Percentiles rank a stretch among this genome's conserved stretches.
phyloP scores from a whole-genome alignment of 23 tunicate species.

The Ascidia mentula region DNA sequence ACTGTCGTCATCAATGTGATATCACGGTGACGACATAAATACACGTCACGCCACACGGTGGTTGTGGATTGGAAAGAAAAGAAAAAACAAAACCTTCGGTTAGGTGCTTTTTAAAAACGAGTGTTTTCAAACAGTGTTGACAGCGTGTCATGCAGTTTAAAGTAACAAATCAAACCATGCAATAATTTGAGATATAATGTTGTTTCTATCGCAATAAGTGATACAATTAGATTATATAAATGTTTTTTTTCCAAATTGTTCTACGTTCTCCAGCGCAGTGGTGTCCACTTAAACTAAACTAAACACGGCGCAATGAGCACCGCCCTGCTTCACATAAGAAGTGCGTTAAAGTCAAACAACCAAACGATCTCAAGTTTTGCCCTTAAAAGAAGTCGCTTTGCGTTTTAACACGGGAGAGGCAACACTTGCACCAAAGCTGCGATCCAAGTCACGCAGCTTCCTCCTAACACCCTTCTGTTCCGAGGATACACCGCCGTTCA shows the following conservation, averaged over 20 bases:
- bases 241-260: no score
- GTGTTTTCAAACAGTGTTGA: neutral
- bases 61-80: neutral
- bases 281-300: no score
- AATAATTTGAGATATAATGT: no score
- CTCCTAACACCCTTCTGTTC: neutral
- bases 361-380: no score
- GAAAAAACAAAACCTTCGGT: neutral
- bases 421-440: conserved; percentile 14
- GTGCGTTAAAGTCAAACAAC: neutral
- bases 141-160: no score
- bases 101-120: neutral
- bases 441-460: conserved; percentile 17
- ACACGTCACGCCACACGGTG: neutral
- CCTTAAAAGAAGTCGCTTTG: neutral
- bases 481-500: conserved; percentile 4
- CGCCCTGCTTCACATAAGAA: neutral
- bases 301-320: no score
- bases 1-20: conserved; percentile 9
- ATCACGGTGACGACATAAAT: neutral
- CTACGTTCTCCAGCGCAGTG: no score
- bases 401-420: conserved; percentile 11
- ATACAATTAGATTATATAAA: no score
- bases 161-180: no score
- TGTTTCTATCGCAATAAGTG: no score